phyloP scores from a whole-genome alignment of 2,797 vertebrate species.

The Lophius americanus region DNA sequence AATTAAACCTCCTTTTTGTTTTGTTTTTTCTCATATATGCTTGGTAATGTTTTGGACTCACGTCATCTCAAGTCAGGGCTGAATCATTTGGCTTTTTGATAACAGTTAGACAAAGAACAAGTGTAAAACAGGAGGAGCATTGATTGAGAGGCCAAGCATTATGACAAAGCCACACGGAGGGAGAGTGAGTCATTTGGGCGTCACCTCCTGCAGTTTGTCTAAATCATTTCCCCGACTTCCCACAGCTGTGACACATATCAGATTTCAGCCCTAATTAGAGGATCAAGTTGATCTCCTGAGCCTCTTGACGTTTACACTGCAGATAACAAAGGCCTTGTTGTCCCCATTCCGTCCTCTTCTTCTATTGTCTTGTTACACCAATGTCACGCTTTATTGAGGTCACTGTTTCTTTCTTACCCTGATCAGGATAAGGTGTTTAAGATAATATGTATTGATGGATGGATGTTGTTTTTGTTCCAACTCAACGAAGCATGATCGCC shows the following conservation, averaged over 20 bases:
- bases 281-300: slow-evolving; percentile 36
- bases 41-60: neutral
- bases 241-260: slow-evolving; percentile 34
- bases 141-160: neutral
- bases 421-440: neutral
- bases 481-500: too few relatives aligned
- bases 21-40: neutral
- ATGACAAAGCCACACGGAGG: slow-evolving; percentile 1
- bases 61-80: neutral
- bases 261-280: slow-evolving; percentile 49
- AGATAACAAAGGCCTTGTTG: slow-evolving; percentile 17
- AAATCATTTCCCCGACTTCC: slow-evolving; percentile 28
- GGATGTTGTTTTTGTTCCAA: too few relatives aligned
- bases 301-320: slow-evolving; percentile 24
- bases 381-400: slow-evolving; percentile 30
- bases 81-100: neutral
- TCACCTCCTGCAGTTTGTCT: slow-evolving; percentile 26
- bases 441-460: too few relatives aligned
- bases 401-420: neutral
- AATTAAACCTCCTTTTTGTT: too few relatives aligned
- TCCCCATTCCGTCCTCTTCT: slow-evolving; percentile 3
- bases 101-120: neutral
- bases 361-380: slow-evolving; percentile 19
- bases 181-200: neutral
- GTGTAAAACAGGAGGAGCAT: neutral